Conservation (phyloP, 2,113 vertebrate species). For the Ailuropoda melanoleuca region DNA sequence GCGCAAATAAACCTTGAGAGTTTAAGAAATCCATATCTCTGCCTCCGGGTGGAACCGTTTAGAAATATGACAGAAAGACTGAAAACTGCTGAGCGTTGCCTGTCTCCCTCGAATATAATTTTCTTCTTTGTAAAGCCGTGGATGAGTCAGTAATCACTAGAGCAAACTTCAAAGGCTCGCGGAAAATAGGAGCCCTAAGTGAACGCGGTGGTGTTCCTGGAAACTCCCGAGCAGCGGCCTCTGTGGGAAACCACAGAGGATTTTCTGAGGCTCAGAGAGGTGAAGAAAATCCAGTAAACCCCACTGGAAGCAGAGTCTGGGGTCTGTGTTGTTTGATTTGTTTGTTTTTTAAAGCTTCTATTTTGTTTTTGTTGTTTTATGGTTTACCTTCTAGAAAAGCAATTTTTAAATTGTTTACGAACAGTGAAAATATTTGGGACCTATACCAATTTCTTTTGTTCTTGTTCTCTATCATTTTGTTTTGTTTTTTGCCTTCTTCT, state of each 20-base stretch:
- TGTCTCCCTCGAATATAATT: background rate
- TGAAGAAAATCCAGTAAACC: background rate
- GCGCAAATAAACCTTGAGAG: background rate
- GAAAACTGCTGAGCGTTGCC: background rate
- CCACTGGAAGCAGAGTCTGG: background rate
- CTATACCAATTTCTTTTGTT: background rate
- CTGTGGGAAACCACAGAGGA: background rate
- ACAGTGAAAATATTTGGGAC: background rate
- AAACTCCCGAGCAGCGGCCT: background rate
- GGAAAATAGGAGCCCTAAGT: background rate
- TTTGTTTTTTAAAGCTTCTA: background rate
- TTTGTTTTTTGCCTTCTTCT: background rate
- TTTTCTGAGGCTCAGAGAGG: background rate
- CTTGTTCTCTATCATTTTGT: background rate
- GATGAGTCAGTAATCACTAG: background rate
- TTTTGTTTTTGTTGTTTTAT: background rate
- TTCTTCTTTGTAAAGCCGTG: background rate
- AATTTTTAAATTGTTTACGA: background rate
- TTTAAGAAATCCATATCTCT: background rate
- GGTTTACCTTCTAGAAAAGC: background rate
- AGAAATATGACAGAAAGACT: background rate
- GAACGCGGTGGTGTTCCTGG: background rate
- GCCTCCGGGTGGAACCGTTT: background rate
- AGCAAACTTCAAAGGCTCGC: constrained; percentile 10
- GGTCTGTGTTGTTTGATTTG: background rate